Evolutionary conservation across 2,888 invertebrate species (phyloP), one percentile per base, ranked within the genome.

Genomic region (Acronicta psi): DNA sequence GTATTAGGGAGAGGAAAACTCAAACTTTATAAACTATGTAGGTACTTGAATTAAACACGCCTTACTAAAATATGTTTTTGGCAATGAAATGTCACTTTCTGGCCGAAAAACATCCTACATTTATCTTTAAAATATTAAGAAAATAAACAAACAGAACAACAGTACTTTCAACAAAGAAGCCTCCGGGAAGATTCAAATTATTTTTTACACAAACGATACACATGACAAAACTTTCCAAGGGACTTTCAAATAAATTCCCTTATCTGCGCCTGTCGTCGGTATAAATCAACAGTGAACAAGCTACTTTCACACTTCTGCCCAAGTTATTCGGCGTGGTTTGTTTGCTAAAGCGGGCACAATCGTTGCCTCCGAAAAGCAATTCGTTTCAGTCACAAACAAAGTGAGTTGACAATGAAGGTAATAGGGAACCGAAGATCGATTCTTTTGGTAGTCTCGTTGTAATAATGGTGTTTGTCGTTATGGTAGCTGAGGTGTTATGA

Each of bases 201-300:
- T 63, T 73, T 67, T 78, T 84, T 73, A 71, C 76, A 78, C 72
- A 71, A 71, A 79, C 75, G 79, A 81, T 78, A 79, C 75, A 81
- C 74, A 71, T 64, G 66, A 68, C 65, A 81, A 83, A 81, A 84
- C 81, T 83, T 77, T 73, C 62, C 69, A 61, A 65, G 55, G 53
- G 78, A 64, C 67, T 81, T 80, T 72, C 71, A 77, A 81, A 83
- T 84, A 84, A 86, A 86, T 84, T 84, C 79, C 75, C 80, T 82
- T 88, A 87, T 88, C 86, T 86, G 77, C 66, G 54, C 56, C 71
- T 80, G 80, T 81, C 82, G 79, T 83, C 79, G 81, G 80, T 86
- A 87, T 87, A 85, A 87, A 89, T 86, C 86, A 83, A 74, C 73
- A 76, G 59, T 77, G 82, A 83, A 85, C 79, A 78, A 81, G 79